These are phyloP conservation scores for pig (Sus scrofa) DNA, from an alignment of 2,113 vertebrate genomes.

Conservation along the genomic window DNA sequence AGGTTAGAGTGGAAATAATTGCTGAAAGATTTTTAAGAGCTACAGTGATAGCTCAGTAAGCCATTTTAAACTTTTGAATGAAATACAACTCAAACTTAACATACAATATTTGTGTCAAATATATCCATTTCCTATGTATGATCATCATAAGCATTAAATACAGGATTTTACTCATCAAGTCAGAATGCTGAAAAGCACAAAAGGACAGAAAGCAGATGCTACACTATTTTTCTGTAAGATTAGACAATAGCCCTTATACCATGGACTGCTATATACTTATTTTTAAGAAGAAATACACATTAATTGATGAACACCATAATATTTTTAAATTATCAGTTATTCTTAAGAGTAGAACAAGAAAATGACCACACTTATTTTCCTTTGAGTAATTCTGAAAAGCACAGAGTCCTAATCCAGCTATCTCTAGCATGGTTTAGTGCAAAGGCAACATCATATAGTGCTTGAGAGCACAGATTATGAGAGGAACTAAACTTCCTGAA, in stretches of 20 bases:
- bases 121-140: background rate
- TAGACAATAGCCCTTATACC: background rate
- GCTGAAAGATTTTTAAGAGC: background rate
- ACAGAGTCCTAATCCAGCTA: background rate
- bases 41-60: background rate
- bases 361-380: background rate
- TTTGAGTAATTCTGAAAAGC: background rate
- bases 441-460: background rate
- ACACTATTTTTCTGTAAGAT: background rate
- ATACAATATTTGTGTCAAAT: slow-evolving; percentile 36
- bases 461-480: background rate
- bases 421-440: background rate
- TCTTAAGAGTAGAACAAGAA: background rate
- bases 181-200: background rate
- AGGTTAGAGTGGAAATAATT: background rate
- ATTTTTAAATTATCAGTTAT: background rate
- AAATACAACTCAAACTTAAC: background rate
- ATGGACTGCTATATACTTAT: background rate
- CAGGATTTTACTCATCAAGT: slow-evolving; percentile 2
- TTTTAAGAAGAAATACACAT: slow-evolving; percentile 8
- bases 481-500: background rate
- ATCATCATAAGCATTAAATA: background rate
- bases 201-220: background rate
- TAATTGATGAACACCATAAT: background rate
- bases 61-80: background rate